Base-by-base conservation (phyloP, 1,140 invertebrate species). In the Saccostrea cuccullata region DNA sequence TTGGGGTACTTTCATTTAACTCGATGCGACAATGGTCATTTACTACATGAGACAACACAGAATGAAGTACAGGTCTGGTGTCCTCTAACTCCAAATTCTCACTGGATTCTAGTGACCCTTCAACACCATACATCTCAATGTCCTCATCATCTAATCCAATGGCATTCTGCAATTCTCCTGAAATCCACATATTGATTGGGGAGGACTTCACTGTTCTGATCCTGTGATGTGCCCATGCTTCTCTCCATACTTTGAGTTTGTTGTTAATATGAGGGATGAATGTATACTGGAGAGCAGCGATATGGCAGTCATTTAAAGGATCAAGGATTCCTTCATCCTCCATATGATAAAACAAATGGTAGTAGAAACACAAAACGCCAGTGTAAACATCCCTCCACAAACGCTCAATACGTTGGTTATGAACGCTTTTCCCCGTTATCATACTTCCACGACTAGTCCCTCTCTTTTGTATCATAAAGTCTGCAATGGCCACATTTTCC, bases 401-500 rank as follows among this genome's bases (percentile, higher is more conserved):
- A 13, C 87, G 84, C 23, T 88, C 87, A 47, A 88, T 85, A 20
- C 88, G 26, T 73, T 88, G 89, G 58, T 90, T 90, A 82, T 91
- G 89, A 11, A 84, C 60, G 60, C 86, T 86, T 86, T 90, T 89
- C 2, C 90, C 90, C 11, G 88, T 88, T 55, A 91, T 82, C 23
- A 91, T 86, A 85, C 91, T 90, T 67, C 58, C 23, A 26, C 55
- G 26, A 30, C 83, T 55, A 23, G 12, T n/a, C 23, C 87, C 90
- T 55, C 87, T 55, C 8, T 85, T 40, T 60, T 70, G 13, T 15
- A 89, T 15, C 90, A 91, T 91, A 82, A 77, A 92, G 20, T 89
- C 84, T 15, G 88, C 89, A 60, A 92, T 86, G 12, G 55, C 20
- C 55, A 88, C 15, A 56, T 91, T 91, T 90, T 92, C 91, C 30